phyloP scores from a whole-genome alignment of 1,140 invertebrate genomes.

The Meloidogyne exigua region DNA sequence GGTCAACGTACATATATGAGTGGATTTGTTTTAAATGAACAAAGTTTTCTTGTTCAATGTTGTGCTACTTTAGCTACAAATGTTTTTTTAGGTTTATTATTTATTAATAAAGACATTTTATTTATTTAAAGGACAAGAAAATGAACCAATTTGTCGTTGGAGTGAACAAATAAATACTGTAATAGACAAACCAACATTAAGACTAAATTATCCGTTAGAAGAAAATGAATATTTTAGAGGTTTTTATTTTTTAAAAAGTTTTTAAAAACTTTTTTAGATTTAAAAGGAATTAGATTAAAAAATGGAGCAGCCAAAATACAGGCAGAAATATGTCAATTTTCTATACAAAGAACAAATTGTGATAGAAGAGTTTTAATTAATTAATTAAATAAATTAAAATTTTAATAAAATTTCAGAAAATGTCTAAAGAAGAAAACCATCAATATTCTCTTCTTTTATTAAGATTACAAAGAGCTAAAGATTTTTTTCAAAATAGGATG shows the following conservation, averaged over 20 bases:
- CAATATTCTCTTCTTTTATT: conserved; percentile 37
- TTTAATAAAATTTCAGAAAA: conserved; percentile 33
- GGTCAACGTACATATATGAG: conserved; percentile 41
- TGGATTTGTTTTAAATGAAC: conserved; percentile 37
- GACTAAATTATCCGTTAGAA: conserved; percentile 31
- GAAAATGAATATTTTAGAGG: conserved; percentile 34
- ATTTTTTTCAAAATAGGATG: conserved; percentile 24
- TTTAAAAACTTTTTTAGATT: conserved; percentile 28
- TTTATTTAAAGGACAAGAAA: conserved; percentile 31
- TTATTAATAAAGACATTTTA: background rate
- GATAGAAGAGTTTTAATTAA: conserved; percentile 26
- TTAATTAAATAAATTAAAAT: background rate
- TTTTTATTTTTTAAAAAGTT: conserved; percentile 5
- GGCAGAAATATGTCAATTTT: conserved; percentile 40
- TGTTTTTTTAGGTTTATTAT: conserved; percentile 34
- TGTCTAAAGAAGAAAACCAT: conserved; percentile 36
- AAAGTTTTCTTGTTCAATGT: conserved; percentile 40
- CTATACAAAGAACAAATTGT: conserved; percentile 36
- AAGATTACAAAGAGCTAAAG: conserved; percentile 34
- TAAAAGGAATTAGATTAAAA: conserved; percentile 14
- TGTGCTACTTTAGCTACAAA: conserved; percentile 44
- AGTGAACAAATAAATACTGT: conserved; percentile 35
- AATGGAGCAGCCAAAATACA: conserved; percentile 32
- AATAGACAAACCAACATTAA: conserved; percentile 34
- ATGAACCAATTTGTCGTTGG: conserved; percentile 37